Evolutionary conservation across 2,797 vertebrate genomes (phyloP).

Genomic region (Syngnathus rostellatus): DNA sequence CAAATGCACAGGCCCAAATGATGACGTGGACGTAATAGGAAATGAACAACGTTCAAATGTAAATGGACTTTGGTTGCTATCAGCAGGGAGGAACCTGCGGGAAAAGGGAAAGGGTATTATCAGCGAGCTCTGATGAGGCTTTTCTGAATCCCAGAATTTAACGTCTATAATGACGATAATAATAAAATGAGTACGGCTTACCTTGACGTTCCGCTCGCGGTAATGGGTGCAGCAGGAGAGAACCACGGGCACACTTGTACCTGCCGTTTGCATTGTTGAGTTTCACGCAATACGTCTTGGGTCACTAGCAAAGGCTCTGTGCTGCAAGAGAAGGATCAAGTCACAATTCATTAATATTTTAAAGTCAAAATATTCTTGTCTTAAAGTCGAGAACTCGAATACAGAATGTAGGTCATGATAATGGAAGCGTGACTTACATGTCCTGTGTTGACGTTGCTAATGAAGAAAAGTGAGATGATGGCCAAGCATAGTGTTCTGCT

Average conservation of each 20-base stretch:
- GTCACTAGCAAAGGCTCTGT: constrained; percentile 66
- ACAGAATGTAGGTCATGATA: background rate
- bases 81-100: constrained; percentile 34
- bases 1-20: constrained; percentile 71
- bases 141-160: background rate
- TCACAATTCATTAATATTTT: background rate
- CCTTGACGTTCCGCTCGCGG: constrained; percentile 60
- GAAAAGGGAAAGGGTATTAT: constrained; percentile 21
- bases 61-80: constrained; percentile 46
- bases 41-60: constrained; percentile 61
- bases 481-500: constrained; percentile 53
- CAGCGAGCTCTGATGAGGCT: background rate
- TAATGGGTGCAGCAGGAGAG: constrained; percentile 61
- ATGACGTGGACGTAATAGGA: constrained; percentile 65
- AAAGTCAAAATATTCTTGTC: background rate
- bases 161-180: background rate
- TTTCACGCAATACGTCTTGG: constrained; percentile 63
- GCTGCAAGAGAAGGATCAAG: constrained; percentile 58
- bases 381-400: background rate
- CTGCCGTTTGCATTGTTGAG: constrained; percentile 72
- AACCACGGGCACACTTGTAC: constrained; percentile 65
- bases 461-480: constrained; percentile 39
- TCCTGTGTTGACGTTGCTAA: constrained; percentile 45
- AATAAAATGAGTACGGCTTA: constrained; percentile 39
- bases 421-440: constrained; percentile 51